Conservation (phyloP, 2,888 invertebrate species). For the Ypsolopha scabrella region DNA sequence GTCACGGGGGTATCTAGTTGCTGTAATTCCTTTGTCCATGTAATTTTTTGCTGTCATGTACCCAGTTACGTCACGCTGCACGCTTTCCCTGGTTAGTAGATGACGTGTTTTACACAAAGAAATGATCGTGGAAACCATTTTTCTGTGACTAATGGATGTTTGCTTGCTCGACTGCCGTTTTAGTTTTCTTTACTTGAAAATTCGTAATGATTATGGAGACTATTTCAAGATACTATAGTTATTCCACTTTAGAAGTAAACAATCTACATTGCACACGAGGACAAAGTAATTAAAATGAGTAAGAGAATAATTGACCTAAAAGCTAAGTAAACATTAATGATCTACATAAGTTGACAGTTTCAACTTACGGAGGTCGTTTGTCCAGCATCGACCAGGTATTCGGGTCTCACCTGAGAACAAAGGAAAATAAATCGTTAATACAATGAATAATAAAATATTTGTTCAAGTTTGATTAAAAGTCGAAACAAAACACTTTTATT, state of each 20-base stretch:
- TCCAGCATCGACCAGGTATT: constrained; percentile 30
- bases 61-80: constrained; percentile 50
- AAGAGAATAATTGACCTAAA: background rate
- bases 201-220: no score
- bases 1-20: constrained; percentile 35
- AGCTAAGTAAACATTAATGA: background rate
- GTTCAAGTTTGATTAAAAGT: no score
- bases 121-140: constrained; percentile 35
- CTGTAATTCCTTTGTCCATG: constrained; percentile 60
- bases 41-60: constrained; percentile 41
- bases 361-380: constrained; percentile 27
- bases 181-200: no score
- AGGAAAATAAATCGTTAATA: constrained; percentile 6
- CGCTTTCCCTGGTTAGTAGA: constrained; percentile 51
- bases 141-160: constrained; percentile 22
- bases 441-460: constrained; percentile 15
- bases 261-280: background rate
- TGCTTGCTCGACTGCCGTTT: background rate
- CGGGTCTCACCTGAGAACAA: constrained; percentile 49
- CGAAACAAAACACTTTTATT: no score
- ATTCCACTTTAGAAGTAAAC: no score
- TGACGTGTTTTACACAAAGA: constrained; percentile 40
- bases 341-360: background rate
- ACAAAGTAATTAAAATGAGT: background rate
- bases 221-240: no score